Evolutionary conservation across 2,888 invertebrate species (phyloP).

Genomic region (Operophtera brumata): DNA sequence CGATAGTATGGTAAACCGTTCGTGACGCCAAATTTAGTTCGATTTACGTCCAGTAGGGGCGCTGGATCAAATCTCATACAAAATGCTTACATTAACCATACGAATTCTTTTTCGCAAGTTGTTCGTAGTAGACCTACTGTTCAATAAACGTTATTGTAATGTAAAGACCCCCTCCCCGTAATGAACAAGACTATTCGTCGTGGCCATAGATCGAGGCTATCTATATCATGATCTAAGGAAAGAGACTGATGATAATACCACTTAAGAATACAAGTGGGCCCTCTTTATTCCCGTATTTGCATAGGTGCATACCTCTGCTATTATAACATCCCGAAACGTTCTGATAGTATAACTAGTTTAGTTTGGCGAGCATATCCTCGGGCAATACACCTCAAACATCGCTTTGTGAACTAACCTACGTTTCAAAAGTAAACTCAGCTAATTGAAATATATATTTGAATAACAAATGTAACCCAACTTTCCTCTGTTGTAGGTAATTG

Average conservation of each 20-base stretch:
- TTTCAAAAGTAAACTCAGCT: conserved; percentile 66
- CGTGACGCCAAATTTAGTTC: no score
- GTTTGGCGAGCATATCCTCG: conserved; percentile 48
- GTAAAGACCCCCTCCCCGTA: no score
- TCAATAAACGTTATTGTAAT: no score
- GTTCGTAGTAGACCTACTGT: no score
- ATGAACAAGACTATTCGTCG: no score
- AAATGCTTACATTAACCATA: no score
- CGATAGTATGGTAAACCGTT: no score
- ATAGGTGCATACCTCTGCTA: conserved; percentile 39
- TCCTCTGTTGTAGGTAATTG: conserved; percentile 5
- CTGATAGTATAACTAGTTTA: conserved; percentile 50
- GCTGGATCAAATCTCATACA: no score
- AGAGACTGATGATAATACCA: neutral
- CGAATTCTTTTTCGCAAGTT: no score
- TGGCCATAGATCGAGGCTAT: no score
- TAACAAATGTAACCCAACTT: conserved; percentile 49
- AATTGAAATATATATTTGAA: conserved; percentile 75
- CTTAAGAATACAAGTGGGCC: neutral
- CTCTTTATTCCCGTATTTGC: conserved; percentile 38
- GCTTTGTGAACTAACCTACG: conserved; percentile 65
- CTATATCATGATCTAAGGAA: no score
- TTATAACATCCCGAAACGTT: conserved; percentile 45
- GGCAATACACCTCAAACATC: conserved; percentile 60
- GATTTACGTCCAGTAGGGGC: no score